A percentile compares a stretch with the other conserved stretches of the same genome.
Conservation (phyloP, 2,113 vertebrate species). For the Chionomys nivalis region DNA sequence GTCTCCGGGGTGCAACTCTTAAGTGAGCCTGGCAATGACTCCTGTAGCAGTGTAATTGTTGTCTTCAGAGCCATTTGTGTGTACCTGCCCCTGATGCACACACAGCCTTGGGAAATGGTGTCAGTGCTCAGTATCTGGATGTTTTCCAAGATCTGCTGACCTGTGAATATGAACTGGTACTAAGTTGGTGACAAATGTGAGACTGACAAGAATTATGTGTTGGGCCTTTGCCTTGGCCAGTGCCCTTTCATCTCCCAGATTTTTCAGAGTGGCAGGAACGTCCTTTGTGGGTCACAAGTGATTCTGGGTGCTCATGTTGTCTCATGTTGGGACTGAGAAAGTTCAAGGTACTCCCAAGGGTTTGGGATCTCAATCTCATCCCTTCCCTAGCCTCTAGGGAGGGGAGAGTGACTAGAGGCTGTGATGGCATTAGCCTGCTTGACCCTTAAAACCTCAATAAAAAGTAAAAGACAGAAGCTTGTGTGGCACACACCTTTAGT, state of each 20-base stretch:
- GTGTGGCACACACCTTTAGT: neutral
- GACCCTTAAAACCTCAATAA: neutral
- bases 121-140: neutral
- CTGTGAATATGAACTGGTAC: neutral
- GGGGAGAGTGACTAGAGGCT: neutral
- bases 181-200: neutral
- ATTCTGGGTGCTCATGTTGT: neutral
- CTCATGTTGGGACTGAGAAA: neutral
- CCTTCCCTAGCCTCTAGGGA: neutral
- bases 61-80: neutral
- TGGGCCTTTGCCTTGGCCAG: neutral
- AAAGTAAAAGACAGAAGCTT: neutral
- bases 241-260: neutral
- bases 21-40: neutral
- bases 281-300: neutral
- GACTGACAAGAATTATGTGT: neutral
- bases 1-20: neutral
- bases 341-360: too few relatives aligned
- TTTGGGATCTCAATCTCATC: neutral
- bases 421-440: neutral
- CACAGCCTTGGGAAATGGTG: neutral
- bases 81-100: fast-evolving
- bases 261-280: neutral
- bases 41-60: fast-evolving
- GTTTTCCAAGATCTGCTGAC: neutral